Conservation (phyloP, 2,888 invertebrate genomes). For the Allacma fusca region DNA sequence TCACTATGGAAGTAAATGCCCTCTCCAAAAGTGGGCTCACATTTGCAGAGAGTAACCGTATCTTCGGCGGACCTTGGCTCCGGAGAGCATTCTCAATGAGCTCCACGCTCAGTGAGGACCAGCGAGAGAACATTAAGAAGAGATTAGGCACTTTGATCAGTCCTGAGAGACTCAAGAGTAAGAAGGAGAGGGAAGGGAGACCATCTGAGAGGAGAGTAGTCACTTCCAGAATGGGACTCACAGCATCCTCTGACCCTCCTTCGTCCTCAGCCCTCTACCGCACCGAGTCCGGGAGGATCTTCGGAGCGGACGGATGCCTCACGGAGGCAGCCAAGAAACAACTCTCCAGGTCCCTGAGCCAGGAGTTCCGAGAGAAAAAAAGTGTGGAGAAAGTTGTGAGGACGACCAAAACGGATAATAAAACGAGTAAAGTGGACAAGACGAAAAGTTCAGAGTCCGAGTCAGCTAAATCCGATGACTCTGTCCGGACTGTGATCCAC, state of each 20-base stretch:
- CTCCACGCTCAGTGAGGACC: slow-evolving; percentile 58
- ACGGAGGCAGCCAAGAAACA: slow-evolving; percentile 78
- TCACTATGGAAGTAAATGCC: slow-evolving; percentile 70
- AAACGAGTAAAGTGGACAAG: neutral
- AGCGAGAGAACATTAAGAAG: slow-evolving; percentile 58
- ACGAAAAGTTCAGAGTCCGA: slow-evolving; percentile 69
- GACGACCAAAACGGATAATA: slow-evolving; percentile 60
- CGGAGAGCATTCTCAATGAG: slow-evolving; percentile 61
- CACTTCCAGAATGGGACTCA: slow-evolving; percentile 57
- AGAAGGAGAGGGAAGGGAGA: slow-evolving; percentile 28
- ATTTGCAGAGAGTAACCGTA: slow-evolving; percentile 30
- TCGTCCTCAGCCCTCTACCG: slow-evolving; percentile 35
- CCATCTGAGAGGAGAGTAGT: slow-evolving; percentile 41
- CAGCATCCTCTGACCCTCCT: slow-evolving; percentile 47
- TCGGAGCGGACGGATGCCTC: slow-evolving; percentile 62
- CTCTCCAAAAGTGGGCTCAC: slow-evolving; percentile 63
- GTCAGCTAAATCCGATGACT: slow-evolving; percentile 77
- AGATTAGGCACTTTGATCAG: slow-evolving; percentile 56
- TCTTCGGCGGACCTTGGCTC: slow-evolving; percentile 54
- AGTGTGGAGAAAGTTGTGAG: slow-evolving; percentile 68
- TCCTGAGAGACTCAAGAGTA: slow-evolving; percentile 31
- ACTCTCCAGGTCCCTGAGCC: slow-evolving; percentile 76
- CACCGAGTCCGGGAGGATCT: slow-evolving; percentile 49
- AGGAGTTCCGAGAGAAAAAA: slow-evolving; percentile 76
- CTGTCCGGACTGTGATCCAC: slow-evolving; percentile 75